A percentile compares a stretch with the other conserved stretches of the same genome.
phyloP scores from a whole-genome alignment of 2,113 vertebrate genomes.

The Syrrhaptes paradoxus region DNA sequence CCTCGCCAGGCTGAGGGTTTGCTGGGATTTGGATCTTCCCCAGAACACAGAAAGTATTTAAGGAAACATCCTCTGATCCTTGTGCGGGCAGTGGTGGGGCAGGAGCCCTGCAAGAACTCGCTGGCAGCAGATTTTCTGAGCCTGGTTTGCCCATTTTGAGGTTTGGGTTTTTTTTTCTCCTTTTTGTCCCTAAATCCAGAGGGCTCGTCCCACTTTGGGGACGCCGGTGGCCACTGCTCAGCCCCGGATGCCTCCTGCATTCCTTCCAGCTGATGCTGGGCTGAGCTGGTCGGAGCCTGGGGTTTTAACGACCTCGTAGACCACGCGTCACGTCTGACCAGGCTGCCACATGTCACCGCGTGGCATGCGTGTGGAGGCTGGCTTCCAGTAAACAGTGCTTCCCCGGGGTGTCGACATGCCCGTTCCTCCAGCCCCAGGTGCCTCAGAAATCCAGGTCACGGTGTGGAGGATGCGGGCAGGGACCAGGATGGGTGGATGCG shows the following conservation, averaged over 20 bases:
- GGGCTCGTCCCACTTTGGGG: not conserved
- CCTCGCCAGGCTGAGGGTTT: not conserved
- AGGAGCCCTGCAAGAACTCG: not conserved
- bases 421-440: not conserved
- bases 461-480: not conserved
- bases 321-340: not conserved
- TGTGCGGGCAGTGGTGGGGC: not conserved
- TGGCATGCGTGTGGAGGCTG: not conserved
- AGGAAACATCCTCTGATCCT: not conserved
- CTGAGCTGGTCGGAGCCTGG: not conserved
- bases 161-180: not conserved
- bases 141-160: not conserved
- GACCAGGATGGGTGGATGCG: too few relatives aligned
- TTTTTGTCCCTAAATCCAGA: not conserved
- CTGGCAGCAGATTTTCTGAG: not conserved
- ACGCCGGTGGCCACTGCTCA: not conserved
- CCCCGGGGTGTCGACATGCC: not conserved
- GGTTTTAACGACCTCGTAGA: not conserved
- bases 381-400: not conserved
- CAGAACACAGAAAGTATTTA: not conserved
- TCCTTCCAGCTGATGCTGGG: not conserved
- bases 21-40: not conserved
- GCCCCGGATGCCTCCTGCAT: not conserved
- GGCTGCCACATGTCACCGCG: not conserved
- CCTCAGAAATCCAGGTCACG: not conserved